Evolutionary conservation across 2,113 vertebrate genomes (phyloP).

Genomic region (Cercocebus atys): DNA sequence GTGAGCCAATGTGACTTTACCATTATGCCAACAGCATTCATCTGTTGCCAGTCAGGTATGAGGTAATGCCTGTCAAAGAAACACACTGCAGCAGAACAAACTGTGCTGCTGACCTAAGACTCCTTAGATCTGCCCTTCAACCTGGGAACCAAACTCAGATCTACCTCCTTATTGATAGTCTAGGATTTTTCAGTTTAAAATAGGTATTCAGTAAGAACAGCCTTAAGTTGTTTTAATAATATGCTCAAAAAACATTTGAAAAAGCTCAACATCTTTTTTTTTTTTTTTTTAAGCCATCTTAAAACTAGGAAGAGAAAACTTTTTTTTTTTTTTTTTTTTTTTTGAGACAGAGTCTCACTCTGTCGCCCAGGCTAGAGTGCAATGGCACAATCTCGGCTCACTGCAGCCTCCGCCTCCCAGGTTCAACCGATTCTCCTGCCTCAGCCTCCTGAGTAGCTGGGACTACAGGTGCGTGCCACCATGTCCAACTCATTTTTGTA

Average conservation of each 20-base stretch:
- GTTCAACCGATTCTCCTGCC: no score
- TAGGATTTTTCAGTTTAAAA: background rate
- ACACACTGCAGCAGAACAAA: background rate
- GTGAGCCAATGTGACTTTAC: background rate
- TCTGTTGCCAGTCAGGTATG: background rate
- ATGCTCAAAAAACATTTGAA: background rate
- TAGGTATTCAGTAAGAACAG: background rate
- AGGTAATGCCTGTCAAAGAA: background rate
- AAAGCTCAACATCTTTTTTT: background rate
- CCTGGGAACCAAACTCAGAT: background rate
- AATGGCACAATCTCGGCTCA: no score
- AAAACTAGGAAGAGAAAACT: constrained; percentile 7
- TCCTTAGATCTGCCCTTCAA: background rate
- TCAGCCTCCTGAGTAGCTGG: no score
- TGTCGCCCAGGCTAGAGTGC: no score
- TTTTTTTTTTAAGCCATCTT: background rate
- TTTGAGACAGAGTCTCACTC: no score
- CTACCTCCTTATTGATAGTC: background rate
- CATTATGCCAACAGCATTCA: background rate
- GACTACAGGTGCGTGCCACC: no score
- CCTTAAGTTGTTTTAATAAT: background rate
- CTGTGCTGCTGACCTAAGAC: background rate
- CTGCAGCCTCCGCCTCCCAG: no score
- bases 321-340: background rate
- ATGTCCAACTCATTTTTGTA: no score